Evolutionary conservation across 2,113 vertebrate species (phyloP).

Genomic region (Oostethus manadensis): DNA sequence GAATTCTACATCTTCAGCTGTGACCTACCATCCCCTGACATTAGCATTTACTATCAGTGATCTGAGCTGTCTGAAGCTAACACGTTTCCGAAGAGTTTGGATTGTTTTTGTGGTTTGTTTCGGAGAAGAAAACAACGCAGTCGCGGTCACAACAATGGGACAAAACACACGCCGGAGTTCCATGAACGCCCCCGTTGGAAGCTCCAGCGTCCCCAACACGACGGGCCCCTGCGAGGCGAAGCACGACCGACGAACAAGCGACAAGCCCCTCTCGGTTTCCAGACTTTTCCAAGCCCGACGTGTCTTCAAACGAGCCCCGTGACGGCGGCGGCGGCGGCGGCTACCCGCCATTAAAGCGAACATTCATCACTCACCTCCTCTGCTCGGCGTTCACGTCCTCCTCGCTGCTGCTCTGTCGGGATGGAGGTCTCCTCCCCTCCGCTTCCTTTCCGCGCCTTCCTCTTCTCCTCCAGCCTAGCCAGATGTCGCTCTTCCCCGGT

Average conservation of each 20-base stretch:
- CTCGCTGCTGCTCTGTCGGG: slow-evolving; percentile 26
- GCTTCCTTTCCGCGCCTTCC: slow-evolving; percentile 30
- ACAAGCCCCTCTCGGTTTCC: background rate
- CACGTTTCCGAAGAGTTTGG: background rate
- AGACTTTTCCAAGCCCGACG: background rate
- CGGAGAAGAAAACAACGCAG: background rate
- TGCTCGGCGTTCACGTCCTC: slow-evolving; percentile 43
- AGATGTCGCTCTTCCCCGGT: slow-evolving; percentile 44
- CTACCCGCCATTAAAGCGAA: background rate
- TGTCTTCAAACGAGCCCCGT: background rate
- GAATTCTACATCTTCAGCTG: background rate
- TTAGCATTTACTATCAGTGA: background rate
- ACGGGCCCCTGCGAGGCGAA: slow-evolving; percentile 30
- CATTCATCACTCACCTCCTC: slow-evolving; percentile 57
- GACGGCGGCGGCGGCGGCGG: background rate
- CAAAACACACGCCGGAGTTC: slow-evolving; percentile 3
- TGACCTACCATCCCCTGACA: background rate
- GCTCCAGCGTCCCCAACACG: slow-evolving; percentile 36
- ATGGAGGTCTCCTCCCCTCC: slow-evolving; percentile 31
- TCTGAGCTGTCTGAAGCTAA: background rate
- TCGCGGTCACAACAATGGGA: background rate
- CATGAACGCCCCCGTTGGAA: slow-evolving; percentile 23
- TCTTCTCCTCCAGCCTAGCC: slow-evolving; percentile 43
- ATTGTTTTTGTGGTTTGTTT: background rate
- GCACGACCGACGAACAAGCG: slow-evolving; percentile 15